Base-by-base conservation (phyloP, 2,888 invertebrate genomes). In the Carpatolechia fugitivella region DNA sequence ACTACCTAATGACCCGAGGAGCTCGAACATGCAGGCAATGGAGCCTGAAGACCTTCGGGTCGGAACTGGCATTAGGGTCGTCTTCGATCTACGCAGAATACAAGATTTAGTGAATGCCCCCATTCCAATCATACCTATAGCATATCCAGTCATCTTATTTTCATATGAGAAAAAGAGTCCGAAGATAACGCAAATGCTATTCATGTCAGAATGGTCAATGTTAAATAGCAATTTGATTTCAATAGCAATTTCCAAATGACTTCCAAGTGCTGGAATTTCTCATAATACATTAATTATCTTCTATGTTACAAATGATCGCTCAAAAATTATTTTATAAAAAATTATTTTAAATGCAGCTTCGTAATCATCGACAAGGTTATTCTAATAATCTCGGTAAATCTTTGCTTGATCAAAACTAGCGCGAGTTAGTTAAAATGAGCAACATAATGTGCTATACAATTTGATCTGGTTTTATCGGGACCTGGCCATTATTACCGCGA, bases 1-100 rank as follows among this genome's bases (percentile, higher is more conserved):
- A 72, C 65, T 75, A 75, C 67, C 67, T 71, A 77, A 75, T 75
- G 78, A 70, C 64, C 72, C 71, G 69, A 63, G 65, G 69, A 71
- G 70, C 68, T 67, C 67, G 65, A 70, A 72, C 67, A 62, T 67
- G 68, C 69, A 67, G 70, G 70, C 40, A 44, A 52, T 52, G 52
- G 33, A 33, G 18, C 33, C 52, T 33, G 13, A 52, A 52, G 31
- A 38, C 36, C 49, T 38, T 50, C 38, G 50, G 35, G 24, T 38
- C 50, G 36, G 13, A 29, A 38, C 48, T 49, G 33, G 11, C 18
- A 49, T 49, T 13, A 48, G 49, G 49, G 31, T 35, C 35, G 49
- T 20, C 36, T 31, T 36, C 35, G 53, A 36, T 38, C 16, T 14
- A 10, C 14, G n/a, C 29, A 44, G 44, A 29, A 44, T 13, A 7